These are phyloP conservation scores for Erpetoichthys calabaricus DNA, from an alignment of 2,797 vertebrate genomes.

Conservation along the genomic window DNA sequence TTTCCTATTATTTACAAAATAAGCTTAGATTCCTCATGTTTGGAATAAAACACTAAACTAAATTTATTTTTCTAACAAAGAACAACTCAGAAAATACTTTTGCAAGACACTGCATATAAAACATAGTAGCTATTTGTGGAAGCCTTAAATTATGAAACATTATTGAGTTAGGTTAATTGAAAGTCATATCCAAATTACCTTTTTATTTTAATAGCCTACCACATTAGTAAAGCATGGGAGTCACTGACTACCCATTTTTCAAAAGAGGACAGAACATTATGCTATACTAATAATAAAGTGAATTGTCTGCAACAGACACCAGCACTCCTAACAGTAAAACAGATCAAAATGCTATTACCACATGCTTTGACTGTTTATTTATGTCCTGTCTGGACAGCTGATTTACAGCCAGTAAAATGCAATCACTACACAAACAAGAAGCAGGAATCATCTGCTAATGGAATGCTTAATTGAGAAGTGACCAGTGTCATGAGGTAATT, in stretches of 20 bases:
- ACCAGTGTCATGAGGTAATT: constrained; percentile 81
- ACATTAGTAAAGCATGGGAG: constrained; percentile 46
- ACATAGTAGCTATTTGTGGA: no score
- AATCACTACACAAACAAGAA: constrained; percentile 75
- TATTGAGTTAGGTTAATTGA: constrained; percentile 58
- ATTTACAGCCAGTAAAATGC: constrained; percentile 85
- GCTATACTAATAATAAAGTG: constrained; percentile 39
- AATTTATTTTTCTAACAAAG: no score
- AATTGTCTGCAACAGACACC: constrained; percentile 51
- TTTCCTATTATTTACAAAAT: no score
- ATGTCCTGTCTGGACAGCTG: constrained; percentile 69
- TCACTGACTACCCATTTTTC: constrained; percentile 45
- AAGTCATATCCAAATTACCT: constrained; percentile 73
- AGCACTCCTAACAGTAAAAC: constrained; percentile 73
- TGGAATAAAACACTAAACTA: no score
- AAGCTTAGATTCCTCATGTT: no score
- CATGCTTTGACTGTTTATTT: constrained; percentile 87
- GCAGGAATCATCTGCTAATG: constrained; percentile 93
- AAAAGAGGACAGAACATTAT: constrained; percentile 36
- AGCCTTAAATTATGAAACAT: no score
- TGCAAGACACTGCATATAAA: no score
- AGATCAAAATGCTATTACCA: constrained; percentile 86
- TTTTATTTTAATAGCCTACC: constrained; percentile 49
- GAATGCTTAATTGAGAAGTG: constrained; percentile 79
- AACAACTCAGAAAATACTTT: no score